Base-by-base conservation (phyloP, 2,113 vertebrate species). In the Cynopterus brachyotis region DNA sequence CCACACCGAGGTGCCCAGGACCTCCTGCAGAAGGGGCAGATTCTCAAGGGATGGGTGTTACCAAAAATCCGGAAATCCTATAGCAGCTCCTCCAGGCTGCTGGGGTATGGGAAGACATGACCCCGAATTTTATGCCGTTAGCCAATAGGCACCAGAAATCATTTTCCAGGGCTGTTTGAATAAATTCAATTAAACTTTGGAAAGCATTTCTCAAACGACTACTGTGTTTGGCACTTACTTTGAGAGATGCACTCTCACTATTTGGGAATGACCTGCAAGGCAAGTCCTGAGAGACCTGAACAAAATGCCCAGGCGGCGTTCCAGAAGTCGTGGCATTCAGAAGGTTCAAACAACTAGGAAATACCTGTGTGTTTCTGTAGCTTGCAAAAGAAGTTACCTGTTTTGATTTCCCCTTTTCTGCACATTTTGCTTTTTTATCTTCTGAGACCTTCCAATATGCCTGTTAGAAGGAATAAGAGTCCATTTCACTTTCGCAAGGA, bases 341-440 rank as follows among this genome's bases (percentile, higher is more conserved):
- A 28, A 8, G 24, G 20, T 12, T 1, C 20, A 30, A 73, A 16
- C 57, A 47, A 10, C 30, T 5, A 32, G 20, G 0, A 42, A 89
- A 37, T 3, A 69, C 47, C 9, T 9, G 26, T 4, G 24, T 8
- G 16, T 53, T n/a, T 32, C 2, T 19, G 37, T 32, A 45, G 35
- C 3, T 53, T 84, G 62, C 59, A 13, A 24, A 37, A n/a, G 22
- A 85, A 96, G 60, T 64, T 98, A 99, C 99, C 99, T 99, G 99
- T 98, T 99, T 99, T 19, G 99, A 99, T 98, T 99, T 99, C 91
- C 99, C 99, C 98, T 99, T 99, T 9, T 98, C 98, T 6, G 98
- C 99, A 64, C 99, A 99, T 98, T 98, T 99, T 4, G 75, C 96
- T 96, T 98, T 99, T 90, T 99, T 99, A 19, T 86, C 98, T 95